These are phyloP conservation scores for Cheirogaleus medius DNA, from an alignment of 2,113 vertebrate species.

Conservation along the genomic window DNA sequence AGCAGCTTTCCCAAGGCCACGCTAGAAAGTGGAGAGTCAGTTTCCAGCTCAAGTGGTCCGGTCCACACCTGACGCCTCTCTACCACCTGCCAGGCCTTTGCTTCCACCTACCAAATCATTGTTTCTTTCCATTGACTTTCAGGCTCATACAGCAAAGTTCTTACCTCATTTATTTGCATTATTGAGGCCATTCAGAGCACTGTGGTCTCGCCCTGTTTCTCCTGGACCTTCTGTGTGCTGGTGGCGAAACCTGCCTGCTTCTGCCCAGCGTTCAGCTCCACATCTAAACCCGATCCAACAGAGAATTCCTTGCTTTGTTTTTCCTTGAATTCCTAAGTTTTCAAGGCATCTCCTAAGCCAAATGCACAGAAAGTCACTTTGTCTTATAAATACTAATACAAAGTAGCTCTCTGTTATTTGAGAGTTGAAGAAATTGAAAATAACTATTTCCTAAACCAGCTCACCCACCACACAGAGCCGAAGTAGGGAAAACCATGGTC, in stretches of 20 bases:
- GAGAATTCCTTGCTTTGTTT: constrained; percentile 1
- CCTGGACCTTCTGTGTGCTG: background rate
- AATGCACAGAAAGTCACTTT: background rate
- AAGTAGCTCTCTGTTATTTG: background rate
- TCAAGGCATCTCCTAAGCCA: constrained; percentile 26
- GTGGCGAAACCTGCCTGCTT: background rate
- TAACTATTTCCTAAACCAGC: background rate
- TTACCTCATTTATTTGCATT: background rate
- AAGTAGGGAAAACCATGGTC: background rate
- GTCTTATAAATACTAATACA: background rate
- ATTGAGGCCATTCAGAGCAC: background rate
- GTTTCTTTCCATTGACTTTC: background rate
- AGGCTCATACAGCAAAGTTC: background rate
- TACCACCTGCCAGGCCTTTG: background rate
- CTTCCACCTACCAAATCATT: background rate
- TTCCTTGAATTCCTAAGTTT: constrained; percentile 11
- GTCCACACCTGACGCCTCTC: background rate
- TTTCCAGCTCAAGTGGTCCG: background rate
- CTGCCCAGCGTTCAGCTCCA: background rate
- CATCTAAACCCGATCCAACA: background rate
- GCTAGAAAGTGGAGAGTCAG: background rate
- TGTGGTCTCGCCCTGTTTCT: background rate
- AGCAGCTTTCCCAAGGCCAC: background rate
- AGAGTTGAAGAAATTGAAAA: background rate
- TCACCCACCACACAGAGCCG: background rate